A percentile compares a stretch with the other conserved stretches of the same genome.
phyloP scores from a whole-genome alignment of 2,888 invertebrate species.

The Fragum whitleyi region DNA sequence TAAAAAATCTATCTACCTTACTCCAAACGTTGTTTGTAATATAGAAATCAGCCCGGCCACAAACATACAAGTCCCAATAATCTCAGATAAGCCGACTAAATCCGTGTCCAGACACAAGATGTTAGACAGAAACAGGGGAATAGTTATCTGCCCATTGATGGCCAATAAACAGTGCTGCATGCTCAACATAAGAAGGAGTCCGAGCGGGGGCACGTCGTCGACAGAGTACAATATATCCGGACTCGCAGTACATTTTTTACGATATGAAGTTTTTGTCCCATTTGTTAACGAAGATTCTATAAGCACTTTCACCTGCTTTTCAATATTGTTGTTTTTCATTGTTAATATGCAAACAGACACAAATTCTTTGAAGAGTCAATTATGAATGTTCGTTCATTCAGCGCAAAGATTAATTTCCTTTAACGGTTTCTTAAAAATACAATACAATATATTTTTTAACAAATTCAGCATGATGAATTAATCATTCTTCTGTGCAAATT shows the following conservation, averaged over 20 bases:
- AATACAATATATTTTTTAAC: too few relatives aligned
- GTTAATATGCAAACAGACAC: too few relatives aligned
- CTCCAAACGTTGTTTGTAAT: slow-evolving; percentile 78
- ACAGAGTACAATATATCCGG: slow-evolving; percentile 88
- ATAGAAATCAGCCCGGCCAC: slow-evolving; percentile 70
- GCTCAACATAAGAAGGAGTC: slow-evolving; percentile 92
- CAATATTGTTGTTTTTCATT: neutral
- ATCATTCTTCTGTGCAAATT: too few relatives aligned
- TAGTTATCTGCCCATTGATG: slow-evolving; percentile 31
- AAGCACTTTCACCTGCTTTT: neutral
- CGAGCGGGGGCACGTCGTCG: slow-evolving; percentile 94
- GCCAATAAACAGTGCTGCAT: slow-evolving; percentile 87
- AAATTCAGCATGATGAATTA: too few relatives aligned
- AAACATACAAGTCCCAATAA: slow-evolving; percentile 33
- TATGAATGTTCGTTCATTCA: too few relatives aligned
- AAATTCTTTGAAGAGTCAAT: too few relatives aligned
- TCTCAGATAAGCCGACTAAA: slow-evolving; percentile 25
- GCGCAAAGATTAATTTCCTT: too few relatives aligned
- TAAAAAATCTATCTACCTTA: slow-evolving; percentile 72
- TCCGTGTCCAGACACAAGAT: slow-evolving; percentile 34
- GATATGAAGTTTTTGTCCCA: neutral
- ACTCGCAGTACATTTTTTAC: neutral
- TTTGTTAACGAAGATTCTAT: neutral
- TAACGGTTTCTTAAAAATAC: too few relatives aligned
- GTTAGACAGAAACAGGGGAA: slow-evolving; percentile 33